A percentile compares a stretch with the other conserved stretches of the same genome.
phyloP scores from a whole-genome alignment of 2,888 invertebrate genomes.

The Crioceris asparagi region DNA sequence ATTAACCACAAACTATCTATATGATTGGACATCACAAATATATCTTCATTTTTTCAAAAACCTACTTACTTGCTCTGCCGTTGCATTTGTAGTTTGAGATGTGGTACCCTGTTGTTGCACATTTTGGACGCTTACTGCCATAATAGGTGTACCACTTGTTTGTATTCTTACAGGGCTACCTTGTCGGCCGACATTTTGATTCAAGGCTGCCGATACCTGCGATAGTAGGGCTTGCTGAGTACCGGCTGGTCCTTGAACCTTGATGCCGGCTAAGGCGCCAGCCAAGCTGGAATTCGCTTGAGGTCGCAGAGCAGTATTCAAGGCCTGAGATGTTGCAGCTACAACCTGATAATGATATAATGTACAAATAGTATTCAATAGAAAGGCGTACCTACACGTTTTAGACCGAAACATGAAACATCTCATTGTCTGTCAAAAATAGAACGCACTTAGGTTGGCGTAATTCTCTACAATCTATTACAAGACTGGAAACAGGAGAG shows the following conservation, averaged over 20 bases:
- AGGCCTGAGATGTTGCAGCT: conserved; percentile 44
- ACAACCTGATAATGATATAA: no score
- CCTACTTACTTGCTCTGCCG: conserved; percentile 33
- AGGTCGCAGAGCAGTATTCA: conserved; percentile 42
- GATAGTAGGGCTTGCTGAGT: conserved; percentile 44
- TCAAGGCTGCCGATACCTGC: conserved; percentile 45
- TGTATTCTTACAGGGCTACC: conserved; percentile 50
- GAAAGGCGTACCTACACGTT: no score
- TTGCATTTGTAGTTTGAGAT: conserved; percentile 25
- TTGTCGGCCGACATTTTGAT: conserved; percentile 40
- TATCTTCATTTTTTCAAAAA: conserved; percentile 29
- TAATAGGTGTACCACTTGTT: conserved; percentile 41
- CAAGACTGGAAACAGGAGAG: no score
- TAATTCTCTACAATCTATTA: no score
- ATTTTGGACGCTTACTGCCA: conserved; percentile 47
- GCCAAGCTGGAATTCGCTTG: conserved; percentile 37
- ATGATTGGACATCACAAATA: no score
- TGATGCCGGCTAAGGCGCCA: conserved; percentile 39
- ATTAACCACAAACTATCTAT: no score
- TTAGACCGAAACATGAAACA: no score
- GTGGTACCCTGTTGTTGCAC: conserved; percentile 22
- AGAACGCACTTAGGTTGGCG: no score
- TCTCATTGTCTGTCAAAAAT: no score
- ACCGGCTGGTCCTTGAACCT: conserved; percentile 36
- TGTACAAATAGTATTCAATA: no score